Evolutionary conservation across 2,113 vertebrate genomes (phyloP).

Genomic region (Rafetus swinhoei): DNA sequence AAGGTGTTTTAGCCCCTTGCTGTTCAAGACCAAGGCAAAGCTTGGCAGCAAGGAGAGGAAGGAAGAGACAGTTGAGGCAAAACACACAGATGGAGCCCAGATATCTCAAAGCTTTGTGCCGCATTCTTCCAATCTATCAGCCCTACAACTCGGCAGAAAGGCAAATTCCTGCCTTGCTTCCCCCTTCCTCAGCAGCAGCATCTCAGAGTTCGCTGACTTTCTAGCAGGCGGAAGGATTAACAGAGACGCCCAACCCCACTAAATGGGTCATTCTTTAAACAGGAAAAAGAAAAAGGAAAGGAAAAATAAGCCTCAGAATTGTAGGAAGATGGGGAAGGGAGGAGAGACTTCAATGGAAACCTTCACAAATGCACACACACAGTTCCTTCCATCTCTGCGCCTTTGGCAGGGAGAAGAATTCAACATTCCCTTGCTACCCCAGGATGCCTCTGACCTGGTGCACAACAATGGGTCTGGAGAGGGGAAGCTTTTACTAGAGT

Average conservation of each 20-base stretch:
- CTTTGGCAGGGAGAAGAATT: background rate
- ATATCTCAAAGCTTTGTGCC: background rate
- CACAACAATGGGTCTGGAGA: rapidly evolving
- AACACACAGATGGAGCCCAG: background rate
- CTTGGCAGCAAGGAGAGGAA: slow-evolving; percentile 24
- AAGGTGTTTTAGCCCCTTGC: background rate
- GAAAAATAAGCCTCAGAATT: background rate
- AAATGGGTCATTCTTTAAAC: background rate
- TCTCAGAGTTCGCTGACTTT: background rate
- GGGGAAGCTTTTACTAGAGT: background rate
- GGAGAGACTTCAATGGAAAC: background rate
- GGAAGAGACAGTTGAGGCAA: background rate
- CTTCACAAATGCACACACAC: background rate
- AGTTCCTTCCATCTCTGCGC: background rate
- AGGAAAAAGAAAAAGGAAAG: background rate
- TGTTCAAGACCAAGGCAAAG: background rate
- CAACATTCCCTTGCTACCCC: background rate
- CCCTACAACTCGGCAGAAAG: slow-evolving; percentile 8
- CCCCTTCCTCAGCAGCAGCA: slow-evolving; percentile 10
- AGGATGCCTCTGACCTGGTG: background rate
- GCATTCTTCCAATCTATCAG: background rate
- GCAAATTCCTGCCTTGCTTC: background rate
- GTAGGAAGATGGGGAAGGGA: slow-evolving; percentile 6
- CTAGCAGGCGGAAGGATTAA: background rate
- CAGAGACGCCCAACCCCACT: background rate